Evolutionary conservation across 2,113 vertebrate genomes (phyloP).

Genomic region (Anas platyrhynchos): DNA sequence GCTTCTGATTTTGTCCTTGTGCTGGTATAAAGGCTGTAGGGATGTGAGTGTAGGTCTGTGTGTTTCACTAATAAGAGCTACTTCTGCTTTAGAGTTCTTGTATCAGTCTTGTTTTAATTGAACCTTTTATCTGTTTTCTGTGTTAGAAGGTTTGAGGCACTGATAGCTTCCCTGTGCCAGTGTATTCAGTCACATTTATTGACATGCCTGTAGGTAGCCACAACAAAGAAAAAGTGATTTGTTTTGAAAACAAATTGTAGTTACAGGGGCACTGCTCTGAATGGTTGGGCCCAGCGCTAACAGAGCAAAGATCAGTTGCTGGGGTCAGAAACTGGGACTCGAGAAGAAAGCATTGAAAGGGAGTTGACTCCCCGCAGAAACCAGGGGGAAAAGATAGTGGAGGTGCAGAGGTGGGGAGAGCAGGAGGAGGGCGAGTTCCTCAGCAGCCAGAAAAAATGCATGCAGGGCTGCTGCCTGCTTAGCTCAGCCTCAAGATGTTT

Average conservation of each 20-base stretch:
- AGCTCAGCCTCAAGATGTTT: too few relatives aligned
- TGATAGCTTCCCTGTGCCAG: not conserved
- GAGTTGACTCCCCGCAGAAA: rapidly evolving
- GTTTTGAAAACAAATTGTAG: slow-evolving; percentile 14
- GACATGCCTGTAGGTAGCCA: not conserved
- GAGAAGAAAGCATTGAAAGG: not conserved
- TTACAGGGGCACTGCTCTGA: not conserved
- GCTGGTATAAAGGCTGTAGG: rapidly evolving
- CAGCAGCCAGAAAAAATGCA: not conserved
- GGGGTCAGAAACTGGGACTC: not conserved
- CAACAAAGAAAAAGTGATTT: slow-evolving; percentile 39
- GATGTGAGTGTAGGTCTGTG: not conserved
- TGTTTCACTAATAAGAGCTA: not conserved
- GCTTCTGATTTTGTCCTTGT: not conserved
- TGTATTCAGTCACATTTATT: not conserved
- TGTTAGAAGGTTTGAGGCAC: not conserved
- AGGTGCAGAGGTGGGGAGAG: not conserved
- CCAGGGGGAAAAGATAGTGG: not conserved
- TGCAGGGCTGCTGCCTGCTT: not conserved
- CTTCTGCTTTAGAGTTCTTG: not conserved
- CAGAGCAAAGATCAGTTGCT: not conserved
- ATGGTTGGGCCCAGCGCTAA: not conserved
- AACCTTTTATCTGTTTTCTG: not conserved
- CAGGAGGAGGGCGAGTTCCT: not conserved
- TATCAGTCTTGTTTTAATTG: not conserved